Evolutionary conservation across 2,113 vertebrate genomes (phyloP).

Genomic region (Syngnathus typhle): DNA sequence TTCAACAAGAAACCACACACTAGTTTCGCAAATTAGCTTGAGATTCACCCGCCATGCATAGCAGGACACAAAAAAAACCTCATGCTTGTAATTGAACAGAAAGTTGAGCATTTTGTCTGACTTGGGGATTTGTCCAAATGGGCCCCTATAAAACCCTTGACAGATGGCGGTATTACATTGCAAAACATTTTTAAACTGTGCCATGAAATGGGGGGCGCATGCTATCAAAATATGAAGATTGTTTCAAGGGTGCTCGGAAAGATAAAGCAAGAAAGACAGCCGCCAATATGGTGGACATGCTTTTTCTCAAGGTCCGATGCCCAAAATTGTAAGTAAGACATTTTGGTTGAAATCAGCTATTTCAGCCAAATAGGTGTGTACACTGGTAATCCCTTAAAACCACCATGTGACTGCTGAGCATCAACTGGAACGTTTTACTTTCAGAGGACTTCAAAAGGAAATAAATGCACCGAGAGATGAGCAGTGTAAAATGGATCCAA

Average conservation of each 20-base stretch:
- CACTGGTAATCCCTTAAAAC: background rate
- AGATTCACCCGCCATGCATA: background rate
- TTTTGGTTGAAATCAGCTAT: background rate
- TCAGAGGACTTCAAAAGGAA: constrained; percentile 1
- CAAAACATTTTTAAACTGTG: too few relatives aligned
- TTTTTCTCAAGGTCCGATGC: too few relatives aligned
- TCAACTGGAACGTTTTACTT: background rate
- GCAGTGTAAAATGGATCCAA: background rate
- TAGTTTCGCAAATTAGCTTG: background rate
- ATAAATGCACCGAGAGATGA: background rate
- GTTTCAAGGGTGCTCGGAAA: too few relatives aligned
- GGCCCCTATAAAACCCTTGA: too few relatives aligned
- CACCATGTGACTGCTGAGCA: background rate
- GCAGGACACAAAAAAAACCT: background rate
- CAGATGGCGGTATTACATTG: too few relatives aligned
- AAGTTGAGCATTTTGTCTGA: background rate
- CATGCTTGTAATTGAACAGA: background rate
- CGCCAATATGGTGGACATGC: too few relatives aligned
- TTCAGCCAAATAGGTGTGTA: background rate
- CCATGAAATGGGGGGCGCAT: too few relatives aligned
- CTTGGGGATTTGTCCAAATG: too few relatives aligned
- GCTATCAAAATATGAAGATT: too few relatives aligned
- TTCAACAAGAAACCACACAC: background rate
- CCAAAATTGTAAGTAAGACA: background rate
- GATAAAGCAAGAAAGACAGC: too few relatives aligned